Evolutionary conservation across 2,797 vertebrate species (phyloP).

Genomic region (Leuciscus waleckii): DNA sequence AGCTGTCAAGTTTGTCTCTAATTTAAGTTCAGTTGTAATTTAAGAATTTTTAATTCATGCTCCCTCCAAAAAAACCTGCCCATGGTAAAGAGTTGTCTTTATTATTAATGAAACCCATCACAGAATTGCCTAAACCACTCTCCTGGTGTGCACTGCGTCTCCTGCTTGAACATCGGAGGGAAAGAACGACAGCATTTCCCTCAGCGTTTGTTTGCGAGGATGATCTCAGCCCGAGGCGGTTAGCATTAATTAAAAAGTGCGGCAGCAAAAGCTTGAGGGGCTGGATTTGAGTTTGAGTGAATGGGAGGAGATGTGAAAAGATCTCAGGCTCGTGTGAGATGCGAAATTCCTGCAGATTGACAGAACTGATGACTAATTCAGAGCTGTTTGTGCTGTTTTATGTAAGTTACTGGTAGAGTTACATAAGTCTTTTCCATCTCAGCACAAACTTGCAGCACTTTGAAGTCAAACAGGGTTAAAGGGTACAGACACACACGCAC

Average conservation of each 20-base stretch:
- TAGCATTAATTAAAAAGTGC: conserved; percentile 50
- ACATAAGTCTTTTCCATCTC: conserved; percentile 55
- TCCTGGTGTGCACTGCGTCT: not conserved
- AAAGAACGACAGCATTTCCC: conserved; percentile 37
- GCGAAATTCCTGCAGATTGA: conserved; percentile 53
- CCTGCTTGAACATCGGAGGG: not conserved
- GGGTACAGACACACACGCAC: not conserved
- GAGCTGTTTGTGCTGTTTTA: conserved; percentile 59
- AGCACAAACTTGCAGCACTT: conserved; percentile 43
- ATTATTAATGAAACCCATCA: not conserved
- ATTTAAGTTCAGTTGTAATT: not conserved
- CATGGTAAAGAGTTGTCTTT: not conserved
- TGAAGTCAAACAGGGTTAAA: conserved; percentile 39
- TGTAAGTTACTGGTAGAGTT: conserved; percentile 58
- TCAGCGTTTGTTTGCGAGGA: conserved; percentile 47
- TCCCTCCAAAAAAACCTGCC: not conserved
- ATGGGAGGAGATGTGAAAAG: conserved; percentile 42
- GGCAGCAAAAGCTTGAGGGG: conserved; percentile 40
- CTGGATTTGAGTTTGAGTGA: conserved; percentile 27
- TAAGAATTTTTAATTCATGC: not conserved
- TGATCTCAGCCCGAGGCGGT: conserved; percentile 43
- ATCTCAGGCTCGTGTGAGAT: conserved; percentile 52
- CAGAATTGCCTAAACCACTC: not conserved
- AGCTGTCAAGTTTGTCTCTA: not conserved
- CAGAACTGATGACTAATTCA: conserved; percentile 62